A percentile compares a stretch with the other conserved stretches of the same genome.
Evolutionary conservation across 2,888 invertebrate genomes (phyloP).

Genomic region (Branchipolynoe longqiensis): DNA sequence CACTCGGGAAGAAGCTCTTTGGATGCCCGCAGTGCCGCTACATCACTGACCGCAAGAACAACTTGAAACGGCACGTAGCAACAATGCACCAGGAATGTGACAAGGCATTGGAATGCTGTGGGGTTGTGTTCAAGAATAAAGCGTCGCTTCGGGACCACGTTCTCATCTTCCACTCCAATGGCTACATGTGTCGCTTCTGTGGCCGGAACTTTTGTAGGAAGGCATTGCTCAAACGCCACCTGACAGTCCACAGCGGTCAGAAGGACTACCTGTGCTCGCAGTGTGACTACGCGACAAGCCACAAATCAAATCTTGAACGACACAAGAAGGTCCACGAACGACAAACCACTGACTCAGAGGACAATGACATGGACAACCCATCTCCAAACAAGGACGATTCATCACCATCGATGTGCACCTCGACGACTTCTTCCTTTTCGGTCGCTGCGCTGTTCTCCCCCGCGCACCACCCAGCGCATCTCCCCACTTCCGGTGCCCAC

Average conservation of each 20-base stretch:
- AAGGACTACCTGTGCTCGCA: constrained; percentile 81
- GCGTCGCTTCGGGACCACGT: constrained; percentile 81
- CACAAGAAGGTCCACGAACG: constrained; percentile 80
- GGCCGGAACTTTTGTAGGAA: constrained; percentile 81
- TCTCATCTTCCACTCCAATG: constrained; percentile 79
- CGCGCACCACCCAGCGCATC: background rate
- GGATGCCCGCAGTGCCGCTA: constrained; percentile 79
- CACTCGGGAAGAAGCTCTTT: constrained; percentile 68
- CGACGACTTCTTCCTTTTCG: constrained; percentile 30
- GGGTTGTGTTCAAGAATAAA: constrained; percentile 79
- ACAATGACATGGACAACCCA: constrained; percentile 13
- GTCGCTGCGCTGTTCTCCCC: constrained; percentile 15
- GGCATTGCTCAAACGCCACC: constrained; percentile 82
- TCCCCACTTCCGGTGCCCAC: no score
- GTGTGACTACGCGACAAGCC: constrained; percentile 82
- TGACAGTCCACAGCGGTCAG: constrained; percentile 82
- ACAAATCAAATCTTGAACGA: constrained; percentile 82
- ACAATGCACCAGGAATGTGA: constrained; percentile 81
- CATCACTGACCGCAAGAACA: constrained; percentile 81
- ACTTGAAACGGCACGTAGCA: constrained; percentile 81
- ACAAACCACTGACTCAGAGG: constrained; percentile 49
- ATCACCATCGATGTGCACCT: constrained; percentile 28
- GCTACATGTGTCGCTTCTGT: constrained; percentile 81
- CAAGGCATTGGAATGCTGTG: constrained; percentile 80
- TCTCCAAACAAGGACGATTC: constrained; percentile 3